Percentiles rank a stretch among this genome's conserved stretches.
These are phyloP conservation scores for Gastracanthus pulcherrimus DNA, from an alignment of 2,888 invertebrate species.

Conservation along the genomic window DNA sequence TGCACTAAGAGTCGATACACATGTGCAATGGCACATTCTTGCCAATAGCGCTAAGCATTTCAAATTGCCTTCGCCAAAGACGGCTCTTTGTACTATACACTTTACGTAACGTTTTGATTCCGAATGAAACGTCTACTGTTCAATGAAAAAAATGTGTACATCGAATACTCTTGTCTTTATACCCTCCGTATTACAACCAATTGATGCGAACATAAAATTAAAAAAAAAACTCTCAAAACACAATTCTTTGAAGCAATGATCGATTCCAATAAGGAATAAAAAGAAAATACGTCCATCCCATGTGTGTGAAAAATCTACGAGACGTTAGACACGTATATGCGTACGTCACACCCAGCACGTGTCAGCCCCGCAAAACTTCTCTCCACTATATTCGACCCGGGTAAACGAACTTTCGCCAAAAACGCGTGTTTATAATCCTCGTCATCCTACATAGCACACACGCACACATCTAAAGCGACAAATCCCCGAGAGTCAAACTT, in stretches of 20 bases:
- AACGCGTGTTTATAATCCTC: not conserved
- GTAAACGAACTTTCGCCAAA: slow-evolving; percentile 39
- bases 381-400: too few relatives aligned
- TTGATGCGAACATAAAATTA: too few relatives aligned
- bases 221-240: too few relatives aligned
- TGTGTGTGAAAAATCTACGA: not conserved
- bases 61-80: slow-evolving; percentile 6
- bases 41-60: slow-evolving; percentile 9
- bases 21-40: not conserved
- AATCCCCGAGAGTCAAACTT: not conserved
- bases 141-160: too few relatives aligned
- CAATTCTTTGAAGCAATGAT: too few relatives aligned
- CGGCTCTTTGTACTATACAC: too few relatives aligned
- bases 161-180: too few relatives aligned
- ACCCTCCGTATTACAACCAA: too few relatives aligned
- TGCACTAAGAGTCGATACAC: too few relatives aligned
- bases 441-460: not conserved
- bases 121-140: too few relatives aligned
- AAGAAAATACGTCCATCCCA: not conserved
- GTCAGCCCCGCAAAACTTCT: too few relatives aligned
- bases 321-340: not conserved
- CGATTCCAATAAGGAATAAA: too few relatives aligned
- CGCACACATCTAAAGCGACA: not conserved
- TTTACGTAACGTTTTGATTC: not conserved
- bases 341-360: not conserved